Base-by-base conservation (phyloP, 2,797 vertebrate genomes). In the Nyctibius grandis region DNA sequence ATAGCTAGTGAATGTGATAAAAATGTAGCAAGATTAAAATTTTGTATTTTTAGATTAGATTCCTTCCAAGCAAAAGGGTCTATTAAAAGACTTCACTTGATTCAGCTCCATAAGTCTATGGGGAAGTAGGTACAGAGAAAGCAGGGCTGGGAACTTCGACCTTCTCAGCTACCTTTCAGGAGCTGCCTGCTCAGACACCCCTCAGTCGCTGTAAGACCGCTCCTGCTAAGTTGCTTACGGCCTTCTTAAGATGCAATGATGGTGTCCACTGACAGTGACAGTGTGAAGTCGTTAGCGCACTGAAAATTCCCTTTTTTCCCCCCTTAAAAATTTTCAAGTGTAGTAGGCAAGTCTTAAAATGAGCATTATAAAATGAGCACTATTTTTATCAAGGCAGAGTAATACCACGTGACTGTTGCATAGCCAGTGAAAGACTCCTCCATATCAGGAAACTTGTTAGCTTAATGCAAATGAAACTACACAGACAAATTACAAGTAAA, bases 171-270 rank as follows among this genome's bases (percentile, higher is more conserved):
- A 3, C 50, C 26, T 70, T 61, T 74, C 19, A 75, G 74, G 31
- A 45, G 19, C 28, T 77, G 21, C 29, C 38, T 61, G 34, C 33
- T 76, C 47, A 54, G 51, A 15, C 19, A 11, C 21, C 23, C 8
- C 0, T 3, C 31, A 68, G 15, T 48, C 2, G 1, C 54, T 26
- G 5, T 36, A 31, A 63, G 40, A 12, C 61, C 51, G 36, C 20
- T 79, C 57, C 47, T 90, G 45, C 33, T 36, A 26, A 38, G n/a
- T 45, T 59, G 4, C 11, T 56, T 22, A 10, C 15, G 60, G n/a
- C 29, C 0, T 0, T 31, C 26, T 42, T 50, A 29, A 79, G 60
- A 25, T 26, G 33, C 3, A 3, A 0, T 22, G 16, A 9, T 85
- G 42, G 25, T 57, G 23, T 61, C 73, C 25, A 16, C 16, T 21